Conservation (phyloP, 2,113 vertebrate genomes). For the Pseudopipra pipra region DNA sequence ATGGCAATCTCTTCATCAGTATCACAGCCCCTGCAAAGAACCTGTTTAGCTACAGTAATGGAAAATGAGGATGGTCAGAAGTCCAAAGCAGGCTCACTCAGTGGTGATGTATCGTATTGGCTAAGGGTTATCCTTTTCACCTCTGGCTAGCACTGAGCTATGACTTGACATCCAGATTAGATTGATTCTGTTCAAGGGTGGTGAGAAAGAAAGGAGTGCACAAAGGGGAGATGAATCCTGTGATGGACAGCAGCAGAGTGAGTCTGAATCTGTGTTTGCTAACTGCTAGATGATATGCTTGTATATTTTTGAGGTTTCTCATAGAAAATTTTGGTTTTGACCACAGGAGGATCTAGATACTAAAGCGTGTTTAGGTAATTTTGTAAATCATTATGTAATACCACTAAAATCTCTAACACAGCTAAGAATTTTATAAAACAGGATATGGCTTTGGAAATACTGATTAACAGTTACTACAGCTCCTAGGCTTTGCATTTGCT, state of each 20-base stretch:
- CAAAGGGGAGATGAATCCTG: neutral
- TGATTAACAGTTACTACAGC: neutral
- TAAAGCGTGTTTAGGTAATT: fast-evolving
- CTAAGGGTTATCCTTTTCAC: fast-evolving
- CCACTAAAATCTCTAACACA: neutral
- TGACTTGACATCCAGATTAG: neutral
- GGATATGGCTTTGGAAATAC: neutral
- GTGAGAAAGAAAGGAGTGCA: neutral
- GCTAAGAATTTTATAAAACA: neutral
- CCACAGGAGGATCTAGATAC: neutral
- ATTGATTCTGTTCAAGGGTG: neutral
- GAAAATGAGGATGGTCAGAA: neutral
- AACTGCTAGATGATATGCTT: neutral
- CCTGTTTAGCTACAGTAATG: neutral
- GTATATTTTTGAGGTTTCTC: neutral
- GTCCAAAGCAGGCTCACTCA: too few relatives aligned
- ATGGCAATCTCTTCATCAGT: neutral
- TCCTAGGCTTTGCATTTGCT: neutral
- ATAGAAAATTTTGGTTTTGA: neutral
- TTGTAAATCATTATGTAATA: neutral
- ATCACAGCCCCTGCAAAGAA: neutral
- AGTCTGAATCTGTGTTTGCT: neutral
- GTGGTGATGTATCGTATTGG: fast-evolving
- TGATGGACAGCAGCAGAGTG: neutral
- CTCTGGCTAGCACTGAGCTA: neutral